Conservation (phyloP, 2,797 vertebrate genomes). For the Cryptoblepharus egeriae region DNA sequence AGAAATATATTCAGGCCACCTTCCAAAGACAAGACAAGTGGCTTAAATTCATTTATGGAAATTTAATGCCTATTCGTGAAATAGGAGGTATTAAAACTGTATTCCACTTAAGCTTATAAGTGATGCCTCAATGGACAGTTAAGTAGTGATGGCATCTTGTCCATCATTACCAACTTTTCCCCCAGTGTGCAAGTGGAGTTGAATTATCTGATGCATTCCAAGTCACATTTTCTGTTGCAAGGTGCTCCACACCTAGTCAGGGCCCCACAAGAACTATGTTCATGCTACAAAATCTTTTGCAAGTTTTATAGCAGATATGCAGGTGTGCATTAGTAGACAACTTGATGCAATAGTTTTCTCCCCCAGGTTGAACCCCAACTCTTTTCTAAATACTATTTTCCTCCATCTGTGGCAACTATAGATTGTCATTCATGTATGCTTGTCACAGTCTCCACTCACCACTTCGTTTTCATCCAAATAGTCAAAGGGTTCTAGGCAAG, state of each 20-base stretch:
- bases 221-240: neutral
- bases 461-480: conserved; percentile 70
- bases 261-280: neutral
- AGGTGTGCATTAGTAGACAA: neutral
- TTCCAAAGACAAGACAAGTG: neutral
- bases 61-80: too few relatives aligned
- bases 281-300: neutral
- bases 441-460: conserved; percentile 69
- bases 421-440: neutral
- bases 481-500: conserved; percentile 67
- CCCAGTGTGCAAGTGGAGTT: too few relatives aligned
- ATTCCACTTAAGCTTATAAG: neutral
- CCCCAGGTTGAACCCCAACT: too few relatives aligned
- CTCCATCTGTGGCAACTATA: fast-evolving
- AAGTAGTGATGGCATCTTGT: neutral
- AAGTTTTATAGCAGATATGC: neutral
- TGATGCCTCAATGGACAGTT: neutral
- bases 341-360: neutral
- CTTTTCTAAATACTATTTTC: neutral
- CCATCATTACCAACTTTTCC: neutral
- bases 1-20: neutral
- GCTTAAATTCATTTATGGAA: neutral
- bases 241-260: neutral
- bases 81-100: neutral
- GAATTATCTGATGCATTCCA: neutral